Base-by-base conservation (phyloP, 2,113 vertebrate genomes). In the Sakesphorus luctuosus region DNA sequence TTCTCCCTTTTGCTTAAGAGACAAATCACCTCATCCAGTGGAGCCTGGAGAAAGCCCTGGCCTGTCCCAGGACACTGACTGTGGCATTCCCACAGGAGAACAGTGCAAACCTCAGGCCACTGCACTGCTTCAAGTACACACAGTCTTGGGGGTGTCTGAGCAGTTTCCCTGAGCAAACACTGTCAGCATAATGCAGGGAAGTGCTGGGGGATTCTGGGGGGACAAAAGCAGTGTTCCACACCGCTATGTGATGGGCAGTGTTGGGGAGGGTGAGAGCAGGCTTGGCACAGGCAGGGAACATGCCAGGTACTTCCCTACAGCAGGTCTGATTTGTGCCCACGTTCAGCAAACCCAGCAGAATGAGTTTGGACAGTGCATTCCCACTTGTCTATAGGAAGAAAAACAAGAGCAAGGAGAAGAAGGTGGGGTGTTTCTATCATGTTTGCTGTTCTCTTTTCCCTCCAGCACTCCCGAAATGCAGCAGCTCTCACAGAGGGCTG, bases 11-110 rank as follows among this genome's bases (percentile, higher is more conserved):
- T 50, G 44, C 1, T 0, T 55, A 84, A 76, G 36, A 83, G 77
- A 85, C 52, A 62, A 89, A 69, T 29, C 43, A 24, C 67, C 66
- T 55, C 10, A 63, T 17, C 13, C 20, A 35, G 35, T 80, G 44
- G 36, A 84, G 38, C 35, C 58, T 11, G 50, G 87, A 71, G 81
- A 94, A 96, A 71, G 75, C 55, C 47, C 46, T 2, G 7, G 65
- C 59, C 52, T 59, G 33, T 83, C 84, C 75, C 94, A 84, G 49
- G 87, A 96, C 82, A 79, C 69, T 46, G 84, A 66, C 90, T 29
- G 5, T 7, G 18, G 33, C 53, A 84, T 77, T 86, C 85, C 63
- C 88, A 93, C 63, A 43, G 21, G 35, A 69, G 49, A 91, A 90
- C 82, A 95, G 81, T 18, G 65, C 62, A 50, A 59, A 82, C 65